These are phyloP conservation scores for Archilochus colubris DNA, from an alignment of 2,113 vertebrate genomes.

Conservation along the genomic window DNA sequence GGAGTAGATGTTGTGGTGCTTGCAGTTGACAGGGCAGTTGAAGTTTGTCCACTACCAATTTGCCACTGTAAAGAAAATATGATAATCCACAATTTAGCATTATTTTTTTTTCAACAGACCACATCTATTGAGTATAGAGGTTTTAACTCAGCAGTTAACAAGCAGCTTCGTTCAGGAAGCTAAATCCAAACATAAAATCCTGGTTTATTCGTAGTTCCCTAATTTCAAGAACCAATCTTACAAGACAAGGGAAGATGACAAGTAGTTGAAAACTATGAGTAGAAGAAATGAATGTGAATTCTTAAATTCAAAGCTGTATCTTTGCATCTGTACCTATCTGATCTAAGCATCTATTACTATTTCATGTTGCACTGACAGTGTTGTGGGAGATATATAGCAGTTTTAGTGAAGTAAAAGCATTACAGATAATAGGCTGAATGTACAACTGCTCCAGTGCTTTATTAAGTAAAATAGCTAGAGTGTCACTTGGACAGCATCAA, in stretches of 20 bases:
- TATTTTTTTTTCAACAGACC: not conserved
- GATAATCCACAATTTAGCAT: not conserved
- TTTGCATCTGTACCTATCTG: not conserved
- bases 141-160: not conserved
- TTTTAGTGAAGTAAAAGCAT: slow-evolving; percentile 27
- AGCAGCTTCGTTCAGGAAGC: not conserved
- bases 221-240: not conserved
- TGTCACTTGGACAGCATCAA: not conserved
- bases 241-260: not conserved
- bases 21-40: slow-evolving; percentile 56
- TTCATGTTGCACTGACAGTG: slow-evolving; percentile 13
- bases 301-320: not conserved
- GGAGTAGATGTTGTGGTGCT: slow-evolving; percentile 74
- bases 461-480: not conserved
- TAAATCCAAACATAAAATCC: not conserved
- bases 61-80: slow-evolving; percentile 70
- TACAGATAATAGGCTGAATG: not conserved
- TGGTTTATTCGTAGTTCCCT: not conserved
- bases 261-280: not conserved
- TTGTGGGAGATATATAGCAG: not conserved
- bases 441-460: not conserved
- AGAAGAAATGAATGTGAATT: slow-evolving; percentile 4
- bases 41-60: slow-evolving; percentile 73
- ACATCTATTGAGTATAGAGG: not conserved
- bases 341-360: slow-evolving; percentile 41